Percentiles rank a stretch among this genome's conserved stretches.
Evolutionary conservation across 2,797 vertebrate genomes (phyloP).

Genomic region (Coluber constrictor): DNA sequence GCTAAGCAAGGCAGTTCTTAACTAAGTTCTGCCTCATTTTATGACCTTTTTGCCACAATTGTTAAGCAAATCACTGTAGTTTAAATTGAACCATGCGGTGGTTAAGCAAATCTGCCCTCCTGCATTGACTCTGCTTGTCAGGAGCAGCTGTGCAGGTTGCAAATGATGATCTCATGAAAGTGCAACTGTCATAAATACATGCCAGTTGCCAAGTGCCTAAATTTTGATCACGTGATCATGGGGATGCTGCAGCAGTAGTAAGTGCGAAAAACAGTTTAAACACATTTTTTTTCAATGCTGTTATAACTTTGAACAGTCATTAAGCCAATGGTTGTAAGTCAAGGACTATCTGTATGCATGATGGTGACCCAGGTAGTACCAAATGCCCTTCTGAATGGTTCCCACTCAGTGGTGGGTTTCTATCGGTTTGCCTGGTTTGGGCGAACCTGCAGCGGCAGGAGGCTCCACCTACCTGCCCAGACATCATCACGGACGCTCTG

Average conservation of each 20-base stretch:
- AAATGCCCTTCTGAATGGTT: not conserved
- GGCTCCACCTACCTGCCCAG: too few species aligned
- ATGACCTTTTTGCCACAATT: not conserved
- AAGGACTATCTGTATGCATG: not conserved
- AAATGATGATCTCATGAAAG: not conserved
- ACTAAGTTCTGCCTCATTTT: not conserved
- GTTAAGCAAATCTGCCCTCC: not conserved
- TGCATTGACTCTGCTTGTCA: not conserved
- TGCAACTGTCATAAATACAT: not conserved
- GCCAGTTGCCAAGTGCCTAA: not conserved
- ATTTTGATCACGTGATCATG: not conserved
- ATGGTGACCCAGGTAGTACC: not conserved
- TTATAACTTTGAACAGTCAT: not conserved
- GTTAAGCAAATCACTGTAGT: not conserved
- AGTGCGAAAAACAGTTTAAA: not conserved
- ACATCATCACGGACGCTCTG: too few species aligned
- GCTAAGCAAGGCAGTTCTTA: not conserved
- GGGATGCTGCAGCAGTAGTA: not conserved
- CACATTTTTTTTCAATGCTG: not conserved
- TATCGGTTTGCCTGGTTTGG: too few species aligned
- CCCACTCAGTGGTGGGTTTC: not conserved
- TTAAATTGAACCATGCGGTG: not conserved
- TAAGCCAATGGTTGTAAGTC: not conserved
- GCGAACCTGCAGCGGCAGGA: too few species aligned
- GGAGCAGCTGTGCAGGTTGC: not conserved